Base-by-base conservation (phyloP, 2,113 vertebrate species). In the Cardinalis cardinalis region DNA sequence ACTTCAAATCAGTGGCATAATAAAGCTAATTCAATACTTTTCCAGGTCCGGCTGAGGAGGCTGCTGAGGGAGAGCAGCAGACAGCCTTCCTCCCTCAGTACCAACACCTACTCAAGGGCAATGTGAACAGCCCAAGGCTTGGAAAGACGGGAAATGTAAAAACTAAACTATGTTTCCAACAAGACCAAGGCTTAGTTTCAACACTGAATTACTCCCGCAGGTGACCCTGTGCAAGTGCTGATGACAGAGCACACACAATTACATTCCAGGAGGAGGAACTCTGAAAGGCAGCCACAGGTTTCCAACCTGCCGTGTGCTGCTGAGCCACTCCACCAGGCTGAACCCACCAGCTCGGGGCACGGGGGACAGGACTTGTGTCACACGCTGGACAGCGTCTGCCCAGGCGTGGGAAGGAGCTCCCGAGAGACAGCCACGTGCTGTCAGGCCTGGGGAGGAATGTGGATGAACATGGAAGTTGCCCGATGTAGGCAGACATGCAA, bases 21-120 rank as follows among this genome's bases (percentile, higher is more conserved):
- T 89, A 90, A 89, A 94, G 87, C 82, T 93, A 95, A 95, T 92
- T 95, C 87, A 70, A 34, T 90, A 93, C 68, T 94, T 93, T 75
- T 85, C 48, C 66, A 87, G 89, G 95, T 93, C 93, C n/a, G 4
- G 84, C 88, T 68, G 92, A 76, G 48, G 74, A 82, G 20, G 55
- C 74, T 87, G 81, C 88, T 25, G 29, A 1, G 6, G 56, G 78
- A 91, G 81, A 71, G 68, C 23, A 49, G 53, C 32, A 88, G 56
- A 41, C 12, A 55, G 46, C 52, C 60, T 68, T 82, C n/a, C 20
- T 60, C 41, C 34, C 2, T 1, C 23, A 0, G 0, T 4, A 2
- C 38, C 18, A 2, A n/a, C 70, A 93, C 41, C 73, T 81, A 61
- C 61, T 49, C 8, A 2, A 89, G 46, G 49, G 49, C 4, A 14